Percentiles rank a stretch among this genome's conserved stretches.
These are phyloP conservation scores for Macrotis lagotis DNA, from an alignment of 2,113 vertebrate genomes.

Conservation along the genomic window DNA sequence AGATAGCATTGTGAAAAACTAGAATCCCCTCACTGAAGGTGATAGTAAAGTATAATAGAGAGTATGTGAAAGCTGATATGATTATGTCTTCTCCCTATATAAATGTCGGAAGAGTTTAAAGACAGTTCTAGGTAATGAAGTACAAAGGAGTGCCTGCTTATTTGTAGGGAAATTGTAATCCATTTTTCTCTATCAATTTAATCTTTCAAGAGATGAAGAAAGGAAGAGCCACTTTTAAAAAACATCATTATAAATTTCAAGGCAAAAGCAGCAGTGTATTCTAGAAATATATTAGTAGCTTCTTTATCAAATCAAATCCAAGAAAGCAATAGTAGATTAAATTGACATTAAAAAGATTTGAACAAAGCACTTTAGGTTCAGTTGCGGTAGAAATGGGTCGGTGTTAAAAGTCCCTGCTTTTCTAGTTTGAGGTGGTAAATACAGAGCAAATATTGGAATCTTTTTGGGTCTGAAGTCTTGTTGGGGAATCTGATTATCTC, in stretches of 20 bases:
- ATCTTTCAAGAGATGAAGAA: conserved; percentile 20
- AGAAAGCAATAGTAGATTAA: background rate
- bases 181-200: conserved; percentile 18
- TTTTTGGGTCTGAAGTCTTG: background rate
- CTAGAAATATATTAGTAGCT: background rate
- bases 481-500: background rate
- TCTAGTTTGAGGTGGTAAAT: background rate
- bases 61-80: background rate
- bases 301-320: background rate
- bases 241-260: conserved; percentile 19
- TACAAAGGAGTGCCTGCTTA: background rate
- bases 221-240: conserved; percentile 6
- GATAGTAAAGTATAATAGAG: background rate
- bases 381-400: background rate
- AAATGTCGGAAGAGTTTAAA: background rate
- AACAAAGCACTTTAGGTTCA: background rate
- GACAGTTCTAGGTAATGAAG: background rate
- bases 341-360: background rate
- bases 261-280: background rate
- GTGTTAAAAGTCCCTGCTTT: background rate
- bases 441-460: background rate
- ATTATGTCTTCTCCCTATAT: background rate
- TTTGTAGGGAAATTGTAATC: background rate
- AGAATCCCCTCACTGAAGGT: background rate
- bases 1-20: background rate